Percentiles rank a stretch among this genome's conserved stretches.
Conservation (phyloP, 2,888 invertebrate genomes). For the Electrophaes corylata region DNA sequence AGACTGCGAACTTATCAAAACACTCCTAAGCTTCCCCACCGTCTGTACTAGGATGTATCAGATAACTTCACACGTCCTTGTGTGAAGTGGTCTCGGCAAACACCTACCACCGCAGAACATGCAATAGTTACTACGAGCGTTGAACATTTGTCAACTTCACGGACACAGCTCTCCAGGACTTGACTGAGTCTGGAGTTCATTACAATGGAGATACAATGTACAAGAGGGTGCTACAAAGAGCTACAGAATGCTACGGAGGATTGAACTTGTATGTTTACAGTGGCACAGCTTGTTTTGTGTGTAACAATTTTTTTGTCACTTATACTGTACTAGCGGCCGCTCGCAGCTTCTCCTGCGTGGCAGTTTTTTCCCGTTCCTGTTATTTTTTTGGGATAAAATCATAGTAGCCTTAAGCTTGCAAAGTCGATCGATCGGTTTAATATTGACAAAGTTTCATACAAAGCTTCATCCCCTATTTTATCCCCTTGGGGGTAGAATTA, state of each 20-base stretch:
- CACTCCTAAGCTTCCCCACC: constrained; percentile 26
- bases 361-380: no score
- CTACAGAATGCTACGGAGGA: constrained; percentile 11
- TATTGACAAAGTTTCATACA: no score
- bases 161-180: constrained; percentile 53
- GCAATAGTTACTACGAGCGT: constrained; percentile 13
- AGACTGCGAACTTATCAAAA: constrained; percentile 22
- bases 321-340: no score
- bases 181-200: constrained; percentile 21
- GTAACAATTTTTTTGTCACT: neutral
- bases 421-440: no score
- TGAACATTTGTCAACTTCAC: constrained; percentile 73
- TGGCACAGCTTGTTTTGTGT: neutral
- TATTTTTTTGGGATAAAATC: no score
- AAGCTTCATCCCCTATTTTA: no score
- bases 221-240: constrained; percentile 20
- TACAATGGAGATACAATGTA: constrained; percentile 22
- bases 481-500: no score
- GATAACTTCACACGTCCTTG: constrained; percentile 47
- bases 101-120: constrained; percentile 51
- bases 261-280: constrained; percentile 10
- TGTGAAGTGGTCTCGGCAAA: constrained; percentile 62
- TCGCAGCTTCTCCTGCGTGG: no score
- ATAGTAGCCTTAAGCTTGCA: no score
- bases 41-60: constrained; percentile 41